Evolutionary conservation across 2,797 vertebrate genomes (phyloP).

Genomic region (Craterocephalus amniculus): DNA sequence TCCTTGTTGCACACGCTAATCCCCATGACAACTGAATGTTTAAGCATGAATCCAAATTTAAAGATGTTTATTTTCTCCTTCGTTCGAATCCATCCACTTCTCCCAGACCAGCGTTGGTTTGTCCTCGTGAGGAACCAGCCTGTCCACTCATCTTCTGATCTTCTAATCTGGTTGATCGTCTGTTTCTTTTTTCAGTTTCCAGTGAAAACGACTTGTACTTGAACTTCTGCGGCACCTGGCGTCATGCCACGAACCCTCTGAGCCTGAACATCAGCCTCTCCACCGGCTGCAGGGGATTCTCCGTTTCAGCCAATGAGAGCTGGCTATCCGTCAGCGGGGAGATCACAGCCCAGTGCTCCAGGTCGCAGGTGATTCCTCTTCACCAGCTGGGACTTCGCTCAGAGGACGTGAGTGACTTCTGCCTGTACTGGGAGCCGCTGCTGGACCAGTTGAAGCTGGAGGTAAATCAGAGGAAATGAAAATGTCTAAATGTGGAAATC

Average conservation of each 20-base stretch:
- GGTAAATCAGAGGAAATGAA: conserved; percentile 30
- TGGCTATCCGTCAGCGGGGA: conserved; percentile 67
- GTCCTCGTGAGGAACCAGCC: too few relatives aligned
- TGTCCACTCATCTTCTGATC: too few relatives aligned
- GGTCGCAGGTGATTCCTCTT: conserved; percentile 6
- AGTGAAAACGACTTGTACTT: conserved; percentile 60
- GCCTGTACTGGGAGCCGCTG: conserved; percentile 80
- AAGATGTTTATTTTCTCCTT: too few relatives aligned
- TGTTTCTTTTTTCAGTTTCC: conserved; percentile 45
- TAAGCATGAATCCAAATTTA: too few relatives aligned
- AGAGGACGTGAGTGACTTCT: conserved; percentile 38
- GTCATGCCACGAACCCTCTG: conserved; percentile 9
- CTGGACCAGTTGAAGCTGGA: conserved; percentile 74
- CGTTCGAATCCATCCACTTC: too few relatives aligned
- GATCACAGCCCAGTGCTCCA: conserved; percentile 61
- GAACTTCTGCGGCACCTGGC: conserved; percentile 79
- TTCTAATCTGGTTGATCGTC: neutral
- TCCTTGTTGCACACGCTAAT: too few relatives aligned
- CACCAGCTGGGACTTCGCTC: fast-evolving
- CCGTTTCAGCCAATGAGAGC: conserved; percentile 65
- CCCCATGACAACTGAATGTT: too few relatives aligned
- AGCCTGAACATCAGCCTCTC: conserved; percentile 61
- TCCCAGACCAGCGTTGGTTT: neutral
- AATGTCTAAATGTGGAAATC: neutral
- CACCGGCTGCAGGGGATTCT: conserved; percentile 61